Evolutionary conservation across 2,797 vertebrate genomes (phyloP).

Genomic region (Loriculus beryllinus): DNA sequence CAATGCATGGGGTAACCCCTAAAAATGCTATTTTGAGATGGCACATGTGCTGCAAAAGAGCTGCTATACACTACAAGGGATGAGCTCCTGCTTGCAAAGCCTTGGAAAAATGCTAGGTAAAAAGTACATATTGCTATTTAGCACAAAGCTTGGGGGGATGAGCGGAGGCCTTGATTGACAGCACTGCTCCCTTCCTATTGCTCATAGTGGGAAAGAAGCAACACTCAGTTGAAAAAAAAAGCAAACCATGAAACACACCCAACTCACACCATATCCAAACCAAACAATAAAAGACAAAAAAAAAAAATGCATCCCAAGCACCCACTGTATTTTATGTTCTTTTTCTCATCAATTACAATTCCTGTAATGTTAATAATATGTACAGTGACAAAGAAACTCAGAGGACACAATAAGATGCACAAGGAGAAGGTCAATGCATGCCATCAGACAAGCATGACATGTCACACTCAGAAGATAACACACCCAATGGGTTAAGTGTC

Average conservation of each 20-base stretch:
- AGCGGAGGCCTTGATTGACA: neutral
- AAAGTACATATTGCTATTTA: neutral
- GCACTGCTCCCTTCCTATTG: neutral
- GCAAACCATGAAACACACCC: neutral
- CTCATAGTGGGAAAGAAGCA: neutral
- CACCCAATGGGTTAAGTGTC: neutral
- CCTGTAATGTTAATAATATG: neutral
- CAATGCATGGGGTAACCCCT: neutral
- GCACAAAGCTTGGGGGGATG: neutral
- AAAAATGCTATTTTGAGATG: neutral
- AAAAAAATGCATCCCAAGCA: neutral
- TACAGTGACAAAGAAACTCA: slow-evolving; percentile 20
- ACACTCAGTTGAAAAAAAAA: neutral
- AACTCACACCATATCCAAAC: neutral
- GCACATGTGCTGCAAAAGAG: neutral
- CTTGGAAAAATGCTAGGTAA: neutral
- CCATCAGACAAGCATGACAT: neutral
- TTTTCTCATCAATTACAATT: neutral
- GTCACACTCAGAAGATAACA: neutral
- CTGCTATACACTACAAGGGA: neutral
- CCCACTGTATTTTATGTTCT: neutral
- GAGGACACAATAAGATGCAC: neutral
- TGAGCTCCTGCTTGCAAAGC: neutral
- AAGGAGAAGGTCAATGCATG: slow-evolving; percentile 6
- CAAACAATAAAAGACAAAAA: neutral